A percentile compares a stretch with the other conserved stretches of the same genome.
phyloP scores from a whole-genome alignment of 2,797 vertebrate species.

The Pachyuromys duprasi region DNA sequence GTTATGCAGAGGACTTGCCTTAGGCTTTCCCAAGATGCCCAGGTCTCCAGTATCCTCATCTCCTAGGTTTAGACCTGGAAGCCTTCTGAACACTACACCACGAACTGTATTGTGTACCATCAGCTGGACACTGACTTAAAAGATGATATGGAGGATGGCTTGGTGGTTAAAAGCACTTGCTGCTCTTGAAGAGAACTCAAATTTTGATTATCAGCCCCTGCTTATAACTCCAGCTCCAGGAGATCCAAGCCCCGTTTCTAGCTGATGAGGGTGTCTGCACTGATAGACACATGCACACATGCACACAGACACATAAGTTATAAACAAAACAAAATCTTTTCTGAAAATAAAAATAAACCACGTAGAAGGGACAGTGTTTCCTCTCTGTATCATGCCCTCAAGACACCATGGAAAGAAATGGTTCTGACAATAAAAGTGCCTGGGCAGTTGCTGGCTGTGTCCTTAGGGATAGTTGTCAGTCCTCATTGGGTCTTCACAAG shows the following conservation, averaged over 20 bases:
- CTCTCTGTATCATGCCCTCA: accelerated
- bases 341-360: neutral
- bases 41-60: neutral
- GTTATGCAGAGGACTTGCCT: neutral
- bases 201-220: neutral
- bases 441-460: accelerated
- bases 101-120: neutral
- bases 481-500: neutral
- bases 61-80: neutral
- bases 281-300: neutral
- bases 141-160: accelerated
- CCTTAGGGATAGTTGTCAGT: neutral
- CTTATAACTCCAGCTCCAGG: neutral
- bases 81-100: neutral
- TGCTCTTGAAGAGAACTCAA: neutral
- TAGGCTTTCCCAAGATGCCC: neutral
- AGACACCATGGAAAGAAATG: neutral
- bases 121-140: accelerated
- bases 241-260: neutral
- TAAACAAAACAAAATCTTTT: neutral
- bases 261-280: neutral
- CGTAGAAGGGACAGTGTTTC: neutral
- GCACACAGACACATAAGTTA: too few species aligned
- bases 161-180: neutral
- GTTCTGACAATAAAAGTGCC: accelerated